A percentile compares a stretch with the other conserved stretches of the same genome.
Conservation (phyloP, 2,797 vertebrate genomes). For the Clarias laeviceps region DNA sequence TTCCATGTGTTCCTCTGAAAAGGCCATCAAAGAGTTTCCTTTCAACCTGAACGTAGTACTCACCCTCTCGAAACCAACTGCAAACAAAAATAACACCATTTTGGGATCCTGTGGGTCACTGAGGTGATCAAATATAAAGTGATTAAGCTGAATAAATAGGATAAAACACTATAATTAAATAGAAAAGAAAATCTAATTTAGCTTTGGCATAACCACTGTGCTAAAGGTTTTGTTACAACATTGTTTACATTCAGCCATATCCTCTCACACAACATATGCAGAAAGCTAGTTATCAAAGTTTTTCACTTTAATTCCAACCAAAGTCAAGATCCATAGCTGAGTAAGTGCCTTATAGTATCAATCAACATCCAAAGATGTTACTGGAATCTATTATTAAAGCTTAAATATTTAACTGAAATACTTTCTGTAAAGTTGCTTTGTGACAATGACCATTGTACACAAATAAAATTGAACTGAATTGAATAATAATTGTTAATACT, state of each 20-base stretch:
- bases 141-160: conserved; percentile 65
- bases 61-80: conserved; percentile 54
- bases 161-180: conserved; percentile 67
- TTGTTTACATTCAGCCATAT: conserved; percentile 62
- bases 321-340: not conserved
- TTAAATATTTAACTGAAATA: not conserved
- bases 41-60: conserved; percentile 51
- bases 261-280: conserved; percentile 27
- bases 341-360: not conserved
- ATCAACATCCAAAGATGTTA: not conserved
- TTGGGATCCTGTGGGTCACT: conserved; percentile 61
- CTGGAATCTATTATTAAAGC: not conserved
- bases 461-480: too few relatives aligned
- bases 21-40: conserved; percentile 51
- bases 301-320: conserved; percentile 4
- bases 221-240: conserved; percentile 68
- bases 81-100: conserved; percentile 53
- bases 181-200: conserved; percentile 72
- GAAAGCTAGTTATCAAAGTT: not conserved
- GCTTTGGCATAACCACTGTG: conserved; percentile 58
- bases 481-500: not conserved
- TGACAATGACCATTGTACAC: too few relatives aligned
- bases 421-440: too few relatives aligned
- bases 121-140: conserved; percentile 63
- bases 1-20: conserved; percentile 52